Evolutionary conservation across 2,888 invertebrate species (phyloP), one percentile per base, ranked within the genome.

Genomic region (Ceraclea dissimilis): DNA sequence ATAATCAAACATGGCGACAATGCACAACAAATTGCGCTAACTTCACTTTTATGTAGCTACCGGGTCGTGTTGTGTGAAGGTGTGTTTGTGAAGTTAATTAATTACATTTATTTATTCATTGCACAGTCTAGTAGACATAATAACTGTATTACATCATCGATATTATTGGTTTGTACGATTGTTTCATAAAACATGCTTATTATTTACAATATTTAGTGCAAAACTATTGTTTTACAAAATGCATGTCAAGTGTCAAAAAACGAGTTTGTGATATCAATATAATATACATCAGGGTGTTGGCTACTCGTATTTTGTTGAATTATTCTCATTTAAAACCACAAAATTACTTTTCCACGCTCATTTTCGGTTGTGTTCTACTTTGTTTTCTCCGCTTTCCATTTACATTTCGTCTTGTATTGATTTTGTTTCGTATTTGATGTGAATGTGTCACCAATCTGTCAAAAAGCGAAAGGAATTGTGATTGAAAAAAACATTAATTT

Each of bases 141-240:
- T 39, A 26, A 26, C 57, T 49, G 52, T 33, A 53, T 60, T 60
- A 57, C 55, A 50, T 57, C 60, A 55, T 50, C 60, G 49, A 21
- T 51, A 31, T 44, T 57, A 57, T 54, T 50, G 60, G 60, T 60
- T 54, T 49, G 58, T 31, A 54, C 2, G 2, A 39, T 31, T 52
- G 49, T 51, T 47, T 33, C 34, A 50, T n/a, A n/a, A n/a, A n/a
- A n/a, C n/a, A n/a, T n/a, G n/a, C n/a, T n/a, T n/a, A 18, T 54
- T n/a, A 53, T 39, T 49, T 6, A 39, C 13, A 18, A 6, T 39
- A 33, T 39, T 39, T n/a, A 39, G 16, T 39, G 39, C 16, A 13
- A 10, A 26, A 26, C 39, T 13, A 39, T 39, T 13, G 13, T 39
- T 39, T 39, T 39, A 39, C 39, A 39, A n/a, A 39, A 16, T 39